Percentiles rank a stretch among this genome's conserved stretches.
phyloP scores from a whole-genome alignment of 2,113 vertebrate genomes.

The Brachypodius melanocephalos region DNA sequence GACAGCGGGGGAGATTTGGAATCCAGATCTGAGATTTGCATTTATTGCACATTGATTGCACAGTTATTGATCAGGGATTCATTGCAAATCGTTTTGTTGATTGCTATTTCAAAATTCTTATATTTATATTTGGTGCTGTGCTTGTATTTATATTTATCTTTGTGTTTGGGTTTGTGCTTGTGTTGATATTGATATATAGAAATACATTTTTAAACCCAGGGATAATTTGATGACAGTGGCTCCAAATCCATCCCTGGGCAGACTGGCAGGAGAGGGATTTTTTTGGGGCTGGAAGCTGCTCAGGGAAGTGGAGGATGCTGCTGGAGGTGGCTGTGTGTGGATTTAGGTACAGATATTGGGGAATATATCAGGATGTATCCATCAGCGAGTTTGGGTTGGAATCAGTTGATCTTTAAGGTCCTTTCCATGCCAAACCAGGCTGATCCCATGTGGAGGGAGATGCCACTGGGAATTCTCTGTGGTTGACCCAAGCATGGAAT shows the following conservation, averaged over 20 bases:
- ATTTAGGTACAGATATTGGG: neutral
- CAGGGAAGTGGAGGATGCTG: neutral
- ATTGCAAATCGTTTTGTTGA: neutral
- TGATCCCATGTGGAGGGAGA: neutral
- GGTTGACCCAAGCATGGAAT: accelerated
- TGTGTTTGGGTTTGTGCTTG: neutral
- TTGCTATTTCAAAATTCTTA: neutral
- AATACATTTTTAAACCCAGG: neutral
- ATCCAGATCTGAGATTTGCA: neutral
- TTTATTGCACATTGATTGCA: neutral
- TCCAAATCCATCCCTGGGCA: neutral
- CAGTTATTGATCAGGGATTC: neutral
- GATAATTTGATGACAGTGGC: neutral
- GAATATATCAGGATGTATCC: accelerated
- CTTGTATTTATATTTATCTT: neutral
- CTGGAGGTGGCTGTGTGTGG: neutral
- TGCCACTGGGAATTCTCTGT: accelerated
- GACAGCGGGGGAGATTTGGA: neutral
- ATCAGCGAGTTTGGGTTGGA: neutral
- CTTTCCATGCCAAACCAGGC: neutral
- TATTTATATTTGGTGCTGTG: too few relatives aligned
- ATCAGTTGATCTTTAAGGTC: accelerated
- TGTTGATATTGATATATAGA: neutral
- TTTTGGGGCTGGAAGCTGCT: neutral
- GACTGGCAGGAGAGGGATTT: neutral